A percentile compares a stretch with the other conserved stretches of the same genome.
phyloP scores from a whole-genome alignment of 2,888 invertebrate species.

The Carcina quercana region DNA sequence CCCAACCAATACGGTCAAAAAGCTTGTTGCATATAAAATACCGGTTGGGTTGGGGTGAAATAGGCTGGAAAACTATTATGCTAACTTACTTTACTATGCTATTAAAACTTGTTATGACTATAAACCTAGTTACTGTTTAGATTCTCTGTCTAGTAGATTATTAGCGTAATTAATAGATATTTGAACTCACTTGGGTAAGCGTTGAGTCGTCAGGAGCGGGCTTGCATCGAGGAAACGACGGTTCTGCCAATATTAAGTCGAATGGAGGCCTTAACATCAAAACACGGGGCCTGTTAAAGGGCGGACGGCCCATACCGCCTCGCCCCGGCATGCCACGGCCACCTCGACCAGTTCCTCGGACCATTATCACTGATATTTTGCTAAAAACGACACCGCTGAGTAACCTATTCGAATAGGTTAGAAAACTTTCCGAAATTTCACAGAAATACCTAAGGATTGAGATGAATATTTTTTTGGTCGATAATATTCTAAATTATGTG shows the following conservation, averaged over 20 bases:
- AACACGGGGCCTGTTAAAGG: constrained; percentile 59
- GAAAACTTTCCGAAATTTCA: no score
- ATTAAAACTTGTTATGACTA: background rate
- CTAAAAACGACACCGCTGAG: background rate
- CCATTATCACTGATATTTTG: constrained; percentile 6
- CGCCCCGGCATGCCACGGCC: constrained; percentile 79
- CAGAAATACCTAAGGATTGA: no score
- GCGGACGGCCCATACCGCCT: constrained; percentile 74
- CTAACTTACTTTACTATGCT: no score
- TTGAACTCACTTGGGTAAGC: constrained; percentile 88
- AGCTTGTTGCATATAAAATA: no score
- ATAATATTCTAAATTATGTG: no score
- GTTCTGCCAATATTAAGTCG: constrained; percentile 90
- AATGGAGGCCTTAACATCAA: constrained; percentile 83
- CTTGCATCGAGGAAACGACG: constrained; percentile 88
- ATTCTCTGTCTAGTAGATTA: background rate
- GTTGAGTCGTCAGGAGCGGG: constrained; percentile 88
- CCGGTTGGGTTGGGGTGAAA: no score
- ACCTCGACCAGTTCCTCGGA: constrained; percentile 66
- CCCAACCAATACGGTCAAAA: no score
- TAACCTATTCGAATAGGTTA: no score
- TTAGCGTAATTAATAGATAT: constrained; percentile 5
- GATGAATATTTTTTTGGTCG: no score
- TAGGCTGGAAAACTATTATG: no score
- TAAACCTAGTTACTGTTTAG: background rate